Conservation (phyloP, 2,888 invertebrate genomes). For the Perizoma flavofasciatum region DNA sequence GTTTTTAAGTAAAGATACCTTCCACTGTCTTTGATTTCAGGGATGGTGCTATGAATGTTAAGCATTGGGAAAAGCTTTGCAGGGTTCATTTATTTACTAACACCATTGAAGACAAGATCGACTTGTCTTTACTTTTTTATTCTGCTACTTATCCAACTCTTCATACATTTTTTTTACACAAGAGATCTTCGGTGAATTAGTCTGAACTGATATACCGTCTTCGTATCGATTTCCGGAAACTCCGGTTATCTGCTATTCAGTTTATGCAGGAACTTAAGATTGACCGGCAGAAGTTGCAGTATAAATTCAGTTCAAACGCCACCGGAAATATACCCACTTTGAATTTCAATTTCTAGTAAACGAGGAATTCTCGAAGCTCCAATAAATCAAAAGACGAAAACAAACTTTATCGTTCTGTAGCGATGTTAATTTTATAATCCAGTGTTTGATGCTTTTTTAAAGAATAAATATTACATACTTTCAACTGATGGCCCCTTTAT, state of each 20-base stretch:
- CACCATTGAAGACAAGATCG: background rate
- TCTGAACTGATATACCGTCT: background rate
- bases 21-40: conserved; percentile 35
- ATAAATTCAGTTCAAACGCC: conserved; percentile 32
- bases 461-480: too few species aligned
- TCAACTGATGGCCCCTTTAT: too few species aligned
- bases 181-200: conserved; percentile 7
- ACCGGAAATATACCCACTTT: conserved; percentile 30
- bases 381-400: conserved; percentile 24
- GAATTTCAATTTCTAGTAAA: conserved; percentile 35
- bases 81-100: background rate
- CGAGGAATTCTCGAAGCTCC: conserved; percentile 20
- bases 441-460: background rate
- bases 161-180: background rate
- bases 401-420: conserved; percentile 2
- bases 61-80: background rate
- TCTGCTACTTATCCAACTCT: too few species aligned
- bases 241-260: conserved; percentile 24
- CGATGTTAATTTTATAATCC: conserved; percentile 15
- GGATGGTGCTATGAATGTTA: conserved; percentile 14
- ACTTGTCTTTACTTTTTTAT: too few species aligned
- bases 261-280: conserved; percentile 21
- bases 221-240: conserved; percentile 15
- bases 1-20: conserved; percentile 48
- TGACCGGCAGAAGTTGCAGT: conserved; percentile 29